These are phyloP conservation scores for Falco peregrinus DNA, from an alignment of 2,797 vertebrate species.

Conservation along the genomic window DNA sequence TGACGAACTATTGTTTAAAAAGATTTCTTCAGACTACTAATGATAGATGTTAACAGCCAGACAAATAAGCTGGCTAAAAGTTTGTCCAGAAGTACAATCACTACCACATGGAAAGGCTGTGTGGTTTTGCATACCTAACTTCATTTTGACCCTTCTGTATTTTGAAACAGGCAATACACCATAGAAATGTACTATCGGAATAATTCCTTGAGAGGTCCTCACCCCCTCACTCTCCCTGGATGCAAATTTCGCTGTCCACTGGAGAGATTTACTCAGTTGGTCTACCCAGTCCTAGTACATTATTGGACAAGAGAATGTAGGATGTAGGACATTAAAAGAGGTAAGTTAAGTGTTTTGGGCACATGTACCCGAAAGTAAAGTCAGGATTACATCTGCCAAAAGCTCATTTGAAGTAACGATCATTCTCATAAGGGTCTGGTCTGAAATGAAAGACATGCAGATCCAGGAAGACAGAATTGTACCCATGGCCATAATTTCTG, in stretches of 20 bases:
- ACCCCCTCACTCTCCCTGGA: conserved; percentile 80
- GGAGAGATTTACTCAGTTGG: conserved; percentile 77
- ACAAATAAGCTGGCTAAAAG: background rate
- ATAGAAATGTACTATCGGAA: conserved; percentile 87
- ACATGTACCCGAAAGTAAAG: background rate
- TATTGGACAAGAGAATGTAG: conserved; percentile 82
- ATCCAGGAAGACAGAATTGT: background rate
- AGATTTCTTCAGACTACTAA: background rate
- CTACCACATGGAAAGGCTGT: background rate
- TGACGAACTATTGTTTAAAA: background rate
- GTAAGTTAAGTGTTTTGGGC: conserved; percentile 4
- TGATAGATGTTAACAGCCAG: background rate
- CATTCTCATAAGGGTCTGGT: background rate
- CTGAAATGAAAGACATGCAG: background rate
- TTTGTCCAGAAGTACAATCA: background rate
- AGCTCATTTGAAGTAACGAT: background rate
- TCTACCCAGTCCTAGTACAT: conserved; percentile 77
- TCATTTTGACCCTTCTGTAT: background rate
- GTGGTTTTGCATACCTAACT: background rate
- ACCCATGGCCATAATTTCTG: background rate
- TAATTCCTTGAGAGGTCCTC: conserved; percentile 77
- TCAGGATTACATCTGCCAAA: background rate
- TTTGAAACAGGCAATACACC: conserved; percentile 80
- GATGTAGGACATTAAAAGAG: background rate
- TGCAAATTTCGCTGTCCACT: conserved; percentile 84